These are phyloP conservation scores for Thecocarcelia acutangulata DNA, from an alignment of 2,888 invertebrate species.

Conservation along the genomic window DNA sequence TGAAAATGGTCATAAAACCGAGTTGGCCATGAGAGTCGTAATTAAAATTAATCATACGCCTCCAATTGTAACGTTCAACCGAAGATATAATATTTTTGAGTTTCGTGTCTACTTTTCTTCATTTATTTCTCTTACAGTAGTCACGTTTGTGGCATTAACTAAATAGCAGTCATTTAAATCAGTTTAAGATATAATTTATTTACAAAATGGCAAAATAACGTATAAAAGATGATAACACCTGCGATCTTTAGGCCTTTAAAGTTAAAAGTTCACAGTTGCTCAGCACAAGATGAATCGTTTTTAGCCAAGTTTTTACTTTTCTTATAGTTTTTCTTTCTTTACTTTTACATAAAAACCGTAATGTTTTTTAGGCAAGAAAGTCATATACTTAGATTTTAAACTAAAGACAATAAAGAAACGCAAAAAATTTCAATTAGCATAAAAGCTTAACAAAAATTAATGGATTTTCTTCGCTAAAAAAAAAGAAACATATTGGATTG, in stretches of 20 bases:
- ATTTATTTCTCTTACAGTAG: too few species aligned
- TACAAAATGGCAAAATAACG: too few species aligned
- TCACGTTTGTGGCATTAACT: background rate
- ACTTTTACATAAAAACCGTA: background rate
- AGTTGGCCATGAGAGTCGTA: background rate
- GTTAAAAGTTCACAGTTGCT: too few species aligned
- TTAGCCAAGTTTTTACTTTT: too few species aligned
- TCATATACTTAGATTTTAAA: background rate
- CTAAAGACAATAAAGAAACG: background rate
- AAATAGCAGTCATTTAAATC: too few species aligned
- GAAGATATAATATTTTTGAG: too few species aligned
- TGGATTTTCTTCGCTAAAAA: constrained; percentile 21
- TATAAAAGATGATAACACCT: background rate
- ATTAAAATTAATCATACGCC: constrained; percentile 47
- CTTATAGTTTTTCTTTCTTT: too few species aligned
- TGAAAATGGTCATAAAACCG: constrained; percentile 20
- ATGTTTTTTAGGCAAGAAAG: background rate
- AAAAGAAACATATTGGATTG: too few species aligned
- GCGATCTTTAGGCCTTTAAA: background rate
- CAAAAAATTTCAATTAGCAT: constrained; percentile 28
- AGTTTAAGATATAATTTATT: too few species aligned
- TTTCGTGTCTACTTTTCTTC: too few species aligned
- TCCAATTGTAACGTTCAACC: background rate
- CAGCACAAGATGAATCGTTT: too few species aligned
- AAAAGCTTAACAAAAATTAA: constrained; percentile 57